Percentiles rank a stretch among this genome's conserved stretches.
Evolutionary conservation across 1,140 invertebrate species (phyloP).

Genomic region (Drosophila athabasca): DNA sequence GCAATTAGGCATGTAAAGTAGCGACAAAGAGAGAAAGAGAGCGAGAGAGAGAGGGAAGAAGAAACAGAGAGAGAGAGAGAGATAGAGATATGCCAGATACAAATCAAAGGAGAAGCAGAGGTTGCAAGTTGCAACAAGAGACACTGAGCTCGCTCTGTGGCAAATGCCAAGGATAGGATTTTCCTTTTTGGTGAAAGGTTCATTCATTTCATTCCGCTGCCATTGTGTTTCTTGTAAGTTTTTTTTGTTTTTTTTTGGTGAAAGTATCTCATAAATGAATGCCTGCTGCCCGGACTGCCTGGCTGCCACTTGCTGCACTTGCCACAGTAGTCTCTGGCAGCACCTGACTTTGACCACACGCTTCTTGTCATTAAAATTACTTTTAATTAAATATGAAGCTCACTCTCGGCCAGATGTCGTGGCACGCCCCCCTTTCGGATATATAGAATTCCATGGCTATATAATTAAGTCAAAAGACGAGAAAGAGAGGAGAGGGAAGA

Average conservation of each 20-base stretch:
- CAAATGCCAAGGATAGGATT: not conserved
- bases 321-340: slow-evolving; percentile 18
- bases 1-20: slow-evolving; percentile 81
- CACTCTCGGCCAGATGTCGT: slow-evolving; percentile 49
- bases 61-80: not conserved
- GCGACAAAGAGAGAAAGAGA: slow-evolving; percentile 6
- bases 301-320: slow-evolving; percentile 35
- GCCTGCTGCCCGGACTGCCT: slow-evolving; percentile 2
- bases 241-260: slow-evolving; percentile 57
- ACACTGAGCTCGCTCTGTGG: not conserved
- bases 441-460: slow-evolving; percentile 58
- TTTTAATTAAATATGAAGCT: slow-evolving; percentile 73
- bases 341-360: not conserved
- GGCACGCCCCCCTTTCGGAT: slow-evolving; percentile 57
- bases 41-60: not conserved
- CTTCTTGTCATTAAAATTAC: slow-evolving; percentile 62
- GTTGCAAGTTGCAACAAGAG: slow-evolving; percentile 32
- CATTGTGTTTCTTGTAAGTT: slow-evolving; percentile 23
- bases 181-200: slow-evolving; percentile 64
- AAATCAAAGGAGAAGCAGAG: slow-evolving; percentile 47
- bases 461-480: slow-evolving; percentile 67
- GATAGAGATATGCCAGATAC: slow-evolving; percentile 40
- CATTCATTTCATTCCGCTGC: slow-evolving; percentile 13
- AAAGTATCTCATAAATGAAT: slow-evolving; percentile 79
- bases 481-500: not conserved